Evolutionary conservation across 2,888 invertebrate genomes (phyloP).

Genomic region (Xestia c-nigrum): DNA sequence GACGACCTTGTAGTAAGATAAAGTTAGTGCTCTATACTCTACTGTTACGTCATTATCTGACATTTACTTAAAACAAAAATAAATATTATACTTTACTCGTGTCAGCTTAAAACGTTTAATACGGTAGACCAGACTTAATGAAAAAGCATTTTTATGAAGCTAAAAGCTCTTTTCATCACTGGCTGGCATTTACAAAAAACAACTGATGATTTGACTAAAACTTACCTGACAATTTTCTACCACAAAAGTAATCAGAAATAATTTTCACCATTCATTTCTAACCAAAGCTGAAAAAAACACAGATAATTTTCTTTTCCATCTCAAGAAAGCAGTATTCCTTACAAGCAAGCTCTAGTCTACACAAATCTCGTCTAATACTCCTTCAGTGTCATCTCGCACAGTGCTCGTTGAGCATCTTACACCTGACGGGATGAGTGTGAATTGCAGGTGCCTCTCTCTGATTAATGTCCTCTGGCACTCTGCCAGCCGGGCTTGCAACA

Average conservation of each 20-base stretch:
- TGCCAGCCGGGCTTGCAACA: slow-evolving; percentile 75
- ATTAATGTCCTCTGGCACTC: slow-evolving; percentile 75
- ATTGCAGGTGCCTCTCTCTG: slow-evolving; percentile 76
- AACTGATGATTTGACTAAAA: background rate
- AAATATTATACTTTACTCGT: slow-evolving; percentile 11
- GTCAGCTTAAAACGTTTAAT: slow-evolving; percentile 15
- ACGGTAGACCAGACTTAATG: background rate
- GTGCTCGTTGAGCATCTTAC: slow-evolving; percentile 57
- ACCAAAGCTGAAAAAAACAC: background rate
- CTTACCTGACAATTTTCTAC: background rate
- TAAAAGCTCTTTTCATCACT: slow-evolving; percentile 1
- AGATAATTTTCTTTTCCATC: background rate
- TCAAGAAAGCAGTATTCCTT: slow-evolving; percentile 13
- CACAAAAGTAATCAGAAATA: background rate
- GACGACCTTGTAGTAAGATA: slow-evolving; percentile 32
- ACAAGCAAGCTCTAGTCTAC: slow-evolving; percentile 19
- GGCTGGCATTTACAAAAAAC: slow-evolving; percentile 5
- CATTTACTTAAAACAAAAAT: slow-evolving; percentile 35
- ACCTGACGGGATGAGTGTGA: slow-evolving; percentile 69
- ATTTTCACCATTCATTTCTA: background rate
- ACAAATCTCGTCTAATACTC: slow-evolving; percentile 45
- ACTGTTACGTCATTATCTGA: slow-evolving; percentile 42
- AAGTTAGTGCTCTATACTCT: slow-evolving; percentile 19
- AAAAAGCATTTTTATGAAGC: slow-evolving; percentile 11
- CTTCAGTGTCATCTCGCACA: slow-evolving; percentile 60